Evolutionary conservation across 2,888 invertebrate genomes (phyloP), one percentile per base, ranked within the genome.

Genomic region (Agapostemon virescens): DNA sequence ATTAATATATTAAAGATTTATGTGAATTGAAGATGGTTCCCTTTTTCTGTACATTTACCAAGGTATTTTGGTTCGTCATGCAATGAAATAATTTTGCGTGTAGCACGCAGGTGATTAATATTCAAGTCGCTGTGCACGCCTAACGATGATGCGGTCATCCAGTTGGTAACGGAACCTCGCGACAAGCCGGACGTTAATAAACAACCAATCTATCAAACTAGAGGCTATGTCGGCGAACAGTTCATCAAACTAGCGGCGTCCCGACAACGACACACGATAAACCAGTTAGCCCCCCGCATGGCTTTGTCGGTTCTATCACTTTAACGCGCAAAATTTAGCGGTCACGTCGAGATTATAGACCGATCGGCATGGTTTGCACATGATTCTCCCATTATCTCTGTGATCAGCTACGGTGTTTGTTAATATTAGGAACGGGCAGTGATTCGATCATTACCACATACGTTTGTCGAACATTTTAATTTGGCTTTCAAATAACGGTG

Each of bases 181-280:
- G 42, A 36, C 36, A 40, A 30, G 40, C 67, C 30, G 66, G 77
- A 74, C 70, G 71, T 79, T 85, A 72, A 85, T 81, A 83, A 85
- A 83, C 63, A 77, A 79, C 40, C 64, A 63, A 76, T 55, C 61
- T 55, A 72, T 74, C 71, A 33, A 61, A n/a, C 61, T 20, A n/a
- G 45, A 30, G 52, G 36, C 33, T 38, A 33, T 64, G 52, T 26
- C 38, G 61, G 30, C 74, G 58, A 74, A 73, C 58, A 77, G 64
- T 77, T 72, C 26, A 61, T 74, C 83, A 74, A 85, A 79, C 71
- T n/a, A n/a, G n/a, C 74, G 66, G 52, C 55, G 74, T 70, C 23
- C 68, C n/a, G 69, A n/a, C 49, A 63, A 49, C 61, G 74, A 63
- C 70, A 73, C 55, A 33, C 64, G 66, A 80, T 77, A 52, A 66